These are phyloP conservation scores for Vulpes ferrilata DNA, from an alignment of 2,113 vertebrate genomes.

Conservation along the genomic window DNA sequence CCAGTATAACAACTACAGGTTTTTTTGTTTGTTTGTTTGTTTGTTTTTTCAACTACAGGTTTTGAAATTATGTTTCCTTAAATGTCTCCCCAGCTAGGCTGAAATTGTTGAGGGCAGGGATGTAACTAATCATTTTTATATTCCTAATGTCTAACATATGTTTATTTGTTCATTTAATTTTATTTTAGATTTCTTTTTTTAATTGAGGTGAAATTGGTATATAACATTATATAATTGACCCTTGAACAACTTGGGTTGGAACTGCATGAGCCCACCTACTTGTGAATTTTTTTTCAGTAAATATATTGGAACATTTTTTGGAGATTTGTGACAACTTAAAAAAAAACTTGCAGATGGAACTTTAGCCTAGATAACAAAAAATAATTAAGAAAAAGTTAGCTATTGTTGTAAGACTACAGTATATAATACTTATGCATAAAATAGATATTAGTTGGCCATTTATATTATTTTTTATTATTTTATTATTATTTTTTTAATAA, in stretches of 20 bases:
- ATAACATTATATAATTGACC: background rate
- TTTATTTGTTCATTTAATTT: slow-evolving; percentile 32
- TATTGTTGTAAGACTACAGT: background rate
- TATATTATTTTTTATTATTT: background rate
- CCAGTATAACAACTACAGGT: background rate
- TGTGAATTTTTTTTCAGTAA: background rate
- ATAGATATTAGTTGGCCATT: background rate
- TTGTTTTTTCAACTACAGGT: background rate
- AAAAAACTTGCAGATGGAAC: background rate
- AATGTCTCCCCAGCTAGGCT: background rate
- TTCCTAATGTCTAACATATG: background rate
- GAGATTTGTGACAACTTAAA: background rate
- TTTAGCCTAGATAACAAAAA: background rate
- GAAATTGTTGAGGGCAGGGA: background rate
- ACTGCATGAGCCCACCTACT: background rate
- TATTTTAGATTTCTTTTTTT: background rate
- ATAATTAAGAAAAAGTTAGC: background rate
- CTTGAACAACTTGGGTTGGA: background rate
- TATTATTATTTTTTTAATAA: no score
- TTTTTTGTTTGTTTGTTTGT: background rate
- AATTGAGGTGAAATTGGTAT: background rate
- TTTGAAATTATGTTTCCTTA: background rate
- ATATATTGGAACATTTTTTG: background rate
- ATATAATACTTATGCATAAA: background rate
- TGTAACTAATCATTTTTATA: slow-evolving; percentile 34